phyloP scores from a whole-genome alignment of 1,140 invertebrate species.

The Atta texana region DNA sequence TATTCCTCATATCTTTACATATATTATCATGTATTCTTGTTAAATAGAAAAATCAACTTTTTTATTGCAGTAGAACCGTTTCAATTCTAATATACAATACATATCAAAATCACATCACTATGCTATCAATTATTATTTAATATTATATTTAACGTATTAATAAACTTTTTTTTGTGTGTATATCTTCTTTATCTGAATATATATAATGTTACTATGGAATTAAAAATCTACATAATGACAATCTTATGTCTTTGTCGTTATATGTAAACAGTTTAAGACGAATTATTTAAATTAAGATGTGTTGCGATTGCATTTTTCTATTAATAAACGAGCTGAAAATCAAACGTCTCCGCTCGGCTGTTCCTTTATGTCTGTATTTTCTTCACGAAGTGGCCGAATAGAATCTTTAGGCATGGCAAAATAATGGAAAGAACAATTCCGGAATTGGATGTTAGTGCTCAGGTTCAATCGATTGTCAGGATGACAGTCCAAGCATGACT shows the following conservation, averaged over 20 bases:
- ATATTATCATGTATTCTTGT: neutral
- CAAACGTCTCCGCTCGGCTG: neutral
- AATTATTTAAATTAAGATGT: neutral
- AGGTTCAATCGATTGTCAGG: conserved; percentile 73
- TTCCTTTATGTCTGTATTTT: conserved; percentile 25
- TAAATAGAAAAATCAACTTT: neutral
- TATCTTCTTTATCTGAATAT: neutral
- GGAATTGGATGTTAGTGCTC: conserved; percentile 59
- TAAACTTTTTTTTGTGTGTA: neutral
- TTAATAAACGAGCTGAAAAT: conserved; percentile 25
- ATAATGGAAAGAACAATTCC: conserved; percentile 63
- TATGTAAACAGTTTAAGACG: neutral
- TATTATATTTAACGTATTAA: neutral
- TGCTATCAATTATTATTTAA: conserved; percentile 20
- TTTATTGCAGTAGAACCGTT: neutral
- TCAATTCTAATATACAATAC: neutral
- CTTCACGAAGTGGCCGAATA: conserved; percentile 7
- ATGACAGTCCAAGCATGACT: conserved; percentile 75
- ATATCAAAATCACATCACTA: neutral
- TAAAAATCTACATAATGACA: neutral
- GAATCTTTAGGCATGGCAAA: conserved; percentile 49
- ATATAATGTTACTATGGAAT: too few species aligned
- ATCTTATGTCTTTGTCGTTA: neutral
- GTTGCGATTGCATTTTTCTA: conserved; percentile 10
- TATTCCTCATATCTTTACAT: neutral